A percentile compares a stretch with the other conserved stretches of the same genome.
Conservation (phyloP, 1,140 invertebrate genomes). For the Caenorhabditis briggsae region DNA sequence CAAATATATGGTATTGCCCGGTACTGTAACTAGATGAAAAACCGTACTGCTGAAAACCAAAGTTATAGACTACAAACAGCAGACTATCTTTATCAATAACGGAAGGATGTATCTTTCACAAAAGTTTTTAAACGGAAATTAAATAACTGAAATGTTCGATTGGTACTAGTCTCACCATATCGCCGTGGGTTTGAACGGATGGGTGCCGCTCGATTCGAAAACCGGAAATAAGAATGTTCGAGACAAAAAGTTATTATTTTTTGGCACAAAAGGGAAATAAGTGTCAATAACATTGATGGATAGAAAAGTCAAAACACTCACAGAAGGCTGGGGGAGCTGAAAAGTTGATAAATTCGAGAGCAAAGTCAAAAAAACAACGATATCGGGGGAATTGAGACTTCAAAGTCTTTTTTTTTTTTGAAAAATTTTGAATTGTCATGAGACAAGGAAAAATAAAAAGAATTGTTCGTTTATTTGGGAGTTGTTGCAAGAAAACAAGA, state of each 20-base stretch:
- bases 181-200: no score
- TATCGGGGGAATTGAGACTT: conserved; percentile 7
- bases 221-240: conserved; percentile 14
- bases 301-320: conserved; percentile 15
- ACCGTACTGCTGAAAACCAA: no score
- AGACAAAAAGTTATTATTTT: conserved; percentile 3
- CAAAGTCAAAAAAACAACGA: conserved; percentile 1
- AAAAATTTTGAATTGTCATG: conserved; percentile 23
- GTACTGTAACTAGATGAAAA: no score
- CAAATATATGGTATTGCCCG: no score
- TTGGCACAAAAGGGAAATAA: neutral
- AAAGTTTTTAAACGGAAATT: no score
- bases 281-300: conserved; percentile 41
- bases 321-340: neutral
- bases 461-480: neutral
- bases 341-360: conserved; percentile 32
- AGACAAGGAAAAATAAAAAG: neutral
- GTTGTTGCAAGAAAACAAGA: neutral
- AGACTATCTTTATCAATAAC: no score
- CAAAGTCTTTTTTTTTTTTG: neutral
- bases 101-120: no score
- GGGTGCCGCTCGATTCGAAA: neutral
- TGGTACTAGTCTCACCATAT: no score
- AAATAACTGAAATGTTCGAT: no score
- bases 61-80: no score